phyloP scores from a whole-genome alignment of 2,888 invertebrate genomes.

The Tipula lateralis region DNA sequence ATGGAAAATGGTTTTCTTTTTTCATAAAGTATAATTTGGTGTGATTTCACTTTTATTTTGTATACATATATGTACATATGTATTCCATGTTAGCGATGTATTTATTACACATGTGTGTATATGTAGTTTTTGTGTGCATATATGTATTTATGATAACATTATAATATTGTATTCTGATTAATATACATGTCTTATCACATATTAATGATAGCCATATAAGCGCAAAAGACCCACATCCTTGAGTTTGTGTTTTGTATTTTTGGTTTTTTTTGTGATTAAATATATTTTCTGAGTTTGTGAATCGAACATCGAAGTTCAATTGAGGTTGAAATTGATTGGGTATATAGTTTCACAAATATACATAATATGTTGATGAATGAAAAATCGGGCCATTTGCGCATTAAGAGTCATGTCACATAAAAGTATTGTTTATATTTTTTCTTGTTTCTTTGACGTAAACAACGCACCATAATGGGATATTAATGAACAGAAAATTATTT shows the following conservation, averaged over 20 bases:
- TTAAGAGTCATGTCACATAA: neutral
- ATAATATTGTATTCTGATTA: neutral
- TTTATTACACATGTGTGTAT: neutral
- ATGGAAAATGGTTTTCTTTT: neutral
- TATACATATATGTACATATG: neutral
- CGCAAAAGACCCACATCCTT: neutral
- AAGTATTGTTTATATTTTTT: neutral
- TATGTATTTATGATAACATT: neutral
- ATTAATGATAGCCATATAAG: neutral
- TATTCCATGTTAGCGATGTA: neutral
- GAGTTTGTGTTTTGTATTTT: neutral
- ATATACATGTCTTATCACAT: neutral
- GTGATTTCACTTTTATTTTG: constrained; percentile 1
- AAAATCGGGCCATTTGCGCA: too few species aligned
- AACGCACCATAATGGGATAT: neutral
- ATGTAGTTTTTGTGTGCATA: neutral
- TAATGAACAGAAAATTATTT: neutral
- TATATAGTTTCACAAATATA: neutral
- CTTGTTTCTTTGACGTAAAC: neutral
- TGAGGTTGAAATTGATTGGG: neutral
- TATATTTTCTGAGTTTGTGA: neutral
- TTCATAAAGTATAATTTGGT: neutral
- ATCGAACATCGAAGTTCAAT: neutral
- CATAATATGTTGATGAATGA: too few species aligned
- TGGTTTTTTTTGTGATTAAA: neutral